Base-by-base conservation (phyloP, 2,113 vertebrate species). In the Holacanthus passer region DNA sequence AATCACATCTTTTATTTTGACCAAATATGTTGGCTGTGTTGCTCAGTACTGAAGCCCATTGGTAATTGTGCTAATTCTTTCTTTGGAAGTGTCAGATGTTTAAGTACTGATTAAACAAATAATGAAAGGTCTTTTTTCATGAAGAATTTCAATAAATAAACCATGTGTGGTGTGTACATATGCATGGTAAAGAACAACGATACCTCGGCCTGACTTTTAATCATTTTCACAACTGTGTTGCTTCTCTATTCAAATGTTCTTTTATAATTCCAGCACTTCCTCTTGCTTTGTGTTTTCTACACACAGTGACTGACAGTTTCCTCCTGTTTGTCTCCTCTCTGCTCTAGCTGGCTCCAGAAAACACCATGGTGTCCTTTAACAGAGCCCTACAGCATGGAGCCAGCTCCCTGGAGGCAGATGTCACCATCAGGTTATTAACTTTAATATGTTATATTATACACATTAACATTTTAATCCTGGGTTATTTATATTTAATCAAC, bases 351-450 rank as follows among this genome's bases (percentile, higher is more conserved):
- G 98, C 97, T 74, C 98, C 98, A 66, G 98, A 99, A 86, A 98
- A 99, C 93, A 99, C 97, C 0, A 64, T 97, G 87, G 96, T 98
- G 96, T 98, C 98, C 86, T 99, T 99, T 88, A 96, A 95, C 91
- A 96, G 97, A 91, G 98, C 97, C 2, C 92, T 97, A 55, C 97
- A 98, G 87, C 95, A 97, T 69, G 96, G 95, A 71, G 93, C 95
- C 13, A 94, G 91, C 0, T 97, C 97, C 62, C 92, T 99, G 53
- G 96, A 99, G 89, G 96, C 96, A 14, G 98, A 99, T 1, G 95
- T 99, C 7, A 85, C 95, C 0, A 88, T 99, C 92, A 99, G 98
- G 98, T 97, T 59, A 74, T 62, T 69, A 79, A 62, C 7, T 32
- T n/a, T n/a, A n/a, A n/a, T n/a, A n/a, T n/a, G n/a, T n/a, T n/a